These are phyloP conservation scores for Acronicta alni DNA, from an alignment of 2,888 invertebrate genomes.

Conservation along the genomic window DNA sequence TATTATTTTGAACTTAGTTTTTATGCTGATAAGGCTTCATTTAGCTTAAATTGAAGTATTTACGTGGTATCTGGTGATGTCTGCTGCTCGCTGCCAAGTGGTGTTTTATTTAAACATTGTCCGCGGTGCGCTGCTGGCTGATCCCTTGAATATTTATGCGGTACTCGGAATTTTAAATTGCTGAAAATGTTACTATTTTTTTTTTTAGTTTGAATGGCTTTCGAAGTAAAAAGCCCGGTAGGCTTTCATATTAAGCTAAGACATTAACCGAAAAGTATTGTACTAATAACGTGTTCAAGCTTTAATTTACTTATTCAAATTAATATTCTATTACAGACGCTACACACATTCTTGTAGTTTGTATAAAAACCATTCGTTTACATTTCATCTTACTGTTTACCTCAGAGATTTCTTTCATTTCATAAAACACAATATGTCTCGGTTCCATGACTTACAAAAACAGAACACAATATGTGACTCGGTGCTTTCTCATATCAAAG, in stretches of 20 bases:
- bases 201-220: too few species aligned
- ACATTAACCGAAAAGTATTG: too few species aligned
- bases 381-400: neutral
- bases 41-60: too few species aligned
- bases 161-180: slow-evolving; percentile 3
- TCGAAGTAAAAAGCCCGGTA: neutral
- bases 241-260: neutral
- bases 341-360: neutral
- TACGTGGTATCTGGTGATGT: neutral
- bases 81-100: slow-evolving; percentile 12
- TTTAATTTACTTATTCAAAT: too few species aligned
- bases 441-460: neutral
- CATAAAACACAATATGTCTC: slow-evolving; percentile 7
- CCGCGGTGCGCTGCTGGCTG: slow-evolving; percentile 16
- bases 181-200: too few species aligned
- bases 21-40: neutral
- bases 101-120: slow-evolving; percentile 21
- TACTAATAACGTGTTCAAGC: too few species aligned
- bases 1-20: neutral
- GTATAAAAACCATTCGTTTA: neutral
- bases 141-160: slow-evolving; percentile 31
- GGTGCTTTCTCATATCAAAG: neutral
- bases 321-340: neutral
- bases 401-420: neutral
- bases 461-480: slow-evolving; percentile 5